Conservation (phyloP, 2,888 invertebrate species). For the Agriotes lineatus region DNA sequence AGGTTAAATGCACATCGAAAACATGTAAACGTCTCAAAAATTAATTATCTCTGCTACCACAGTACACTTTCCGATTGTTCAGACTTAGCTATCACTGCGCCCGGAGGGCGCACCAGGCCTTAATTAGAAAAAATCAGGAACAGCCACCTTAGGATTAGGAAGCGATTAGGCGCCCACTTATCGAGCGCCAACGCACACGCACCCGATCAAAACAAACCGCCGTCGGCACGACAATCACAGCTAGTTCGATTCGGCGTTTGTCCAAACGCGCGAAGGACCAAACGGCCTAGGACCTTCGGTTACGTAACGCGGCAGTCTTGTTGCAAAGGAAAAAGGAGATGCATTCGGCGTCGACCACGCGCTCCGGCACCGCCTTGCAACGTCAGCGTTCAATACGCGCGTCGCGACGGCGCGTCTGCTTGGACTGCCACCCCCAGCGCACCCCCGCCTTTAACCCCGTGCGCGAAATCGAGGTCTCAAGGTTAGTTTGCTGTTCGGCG, state of each 20-base stretch:
- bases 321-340: constrained; percentile 34
- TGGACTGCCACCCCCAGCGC: constrained; percentile 34
- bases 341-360: constrained; percentile 47
- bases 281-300: not conserved
- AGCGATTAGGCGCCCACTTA: not conserved
- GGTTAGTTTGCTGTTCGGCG: constrained; percentile 31
- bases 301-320: constrained; percentile 8
- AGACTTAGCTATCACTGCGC: no score
- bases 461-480: constrained; percentile 36
- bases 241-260: no score
- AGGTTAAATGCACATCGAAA: not conserved
- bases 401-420: constrained; percentile 65
- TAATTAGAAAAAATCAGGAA: not conserved
- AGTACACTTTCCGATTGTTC: no score
- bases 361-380: constrained; percentile 65
- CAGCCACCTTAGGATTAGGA: not conserved
- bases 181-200: not conserved
- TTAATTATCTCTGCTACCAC: no score
- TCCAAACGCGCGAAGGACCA: no score
- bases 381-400: constrained; percentile 65
- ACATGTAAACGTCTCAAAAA: not conserved
- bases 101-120: no score
- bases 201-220: no score
- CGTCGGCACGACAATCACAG: not conserved
- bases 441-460: not conserved